Base-by-base conservation (phyloP, 2,888 invertebrate species). In the Agonopterix arenella region DNA sequence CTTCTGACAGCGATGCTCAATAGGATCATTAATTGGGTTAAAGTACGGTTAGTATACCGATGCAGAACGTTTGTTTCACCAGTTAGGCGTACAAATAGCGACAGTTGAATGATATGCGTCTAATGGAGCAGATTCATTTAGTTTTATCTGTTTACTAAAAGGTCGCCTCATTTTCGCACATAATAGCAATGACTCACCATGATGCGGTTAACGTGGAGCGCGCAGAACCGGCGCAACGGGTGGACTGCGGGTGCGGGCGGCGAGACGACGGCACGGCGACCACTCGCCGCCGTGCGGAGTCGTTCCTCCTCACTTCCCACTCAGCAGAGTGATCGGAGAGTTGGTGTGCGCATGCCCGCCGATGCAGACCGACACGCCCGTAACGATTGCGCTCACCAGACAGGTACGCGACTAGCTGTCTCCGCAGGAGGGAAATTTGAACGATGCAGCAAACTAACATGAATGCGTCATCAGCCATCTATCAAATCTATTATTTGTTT, bases 111-210 rank as follows among this genome's bases (percentile, higher is more conserved):
- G 56, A 57, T 50, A 50, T 54, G 51, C 48, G 61, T 28, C 28
- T 28, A 62, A 57, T 62, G 56, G 61, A 66, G 62, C 62, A 62
- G 59, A 58, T 59, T 58, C 61, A 61, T 74, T 68, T 70, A 68
- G 65, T 69, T 70, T 62, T 56, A 61, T 66, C 62, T 66, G 62
- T 56, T 59, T 64, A 53, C 63, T 68, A 76, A 28, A 28, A 79
- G 76, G 75, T 75, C 71, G 71, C 68, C 68, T 64, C 71, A 79
- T 83, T 78, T 85, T 84, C 74, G 81, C 83, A 81, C 76, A 77
- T 71, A 70, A 61, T 69, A 69, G 73, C 60, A 74, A 73, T 88
- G 88, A 89, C 89, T 89, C 89, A 89, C 89, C 89, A 89, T 89
- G 82, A 73, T 86, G 85, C 82, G 82, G 84, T 75, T 79, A 72